phyloP scores from a whole-genome alignment of 2,888 invertebrate species.

The Leptarthrus brevirostris region DNA sequence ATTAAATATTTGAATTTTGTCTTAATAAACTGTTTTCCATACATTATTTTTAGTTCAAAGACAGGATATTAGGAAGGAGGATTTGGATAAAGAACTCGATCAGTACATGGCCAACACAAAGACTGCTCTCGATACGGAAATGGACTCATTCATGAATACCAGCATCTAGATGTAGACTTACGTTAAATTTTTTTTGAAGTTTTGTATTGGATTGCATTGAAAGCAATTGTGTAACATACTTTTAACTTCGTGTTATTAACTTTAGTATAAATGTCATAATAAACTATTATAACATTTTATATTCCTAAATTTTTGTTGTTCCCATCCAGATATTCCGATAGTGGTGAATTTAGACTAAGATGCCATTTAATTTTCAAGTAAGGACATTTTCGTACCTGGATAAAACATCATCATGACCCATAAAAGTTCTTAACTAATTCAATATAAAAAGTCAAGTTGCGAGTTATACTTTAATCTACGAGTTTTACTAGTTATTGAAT shows the following conservation, averaged over 20 bases:
- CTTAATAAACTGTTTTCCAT: neutral
- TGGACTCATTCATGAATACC: conserved; percentile 70
- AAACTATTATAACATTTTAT: too few species aligned
- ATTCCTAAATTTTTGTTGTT: too few species aligned
- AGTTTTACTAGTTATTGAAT: too few species aligned
- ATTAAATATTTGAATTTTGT: neutral
- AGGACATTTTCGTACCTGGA: too few species aligned
- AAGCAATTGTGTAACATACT: neutral
- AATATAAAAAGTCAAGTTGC: too few species aligned
- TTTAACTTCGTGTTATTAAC: neutral
- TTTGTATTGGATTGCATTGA: neutral
- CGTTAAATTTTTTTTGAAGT: neutral
- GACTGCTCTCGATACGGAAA: conserved; percentile 68
- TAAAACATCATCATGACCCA: too few species aligned
- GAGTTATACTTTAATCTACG: too few species aligned
- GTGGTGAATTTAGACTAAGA: too few species aligned
- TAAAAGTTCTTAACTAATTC: too few species aligned
- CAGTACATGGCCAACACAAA: conserved; percentile 78
- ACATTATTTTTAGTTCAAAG: conserved; percentile 45
- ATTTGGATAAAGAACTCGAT: conserved; percentile 77
- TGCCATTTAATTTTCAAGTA: too few species aligned
- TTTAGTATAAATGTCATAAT: too few species aligned
- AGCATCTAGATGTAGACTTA: neutral
- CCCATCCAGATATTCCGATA: too few species aligned
- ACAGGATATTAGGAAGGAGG: conserved; percentile 69